Base-by-base conservation (phyloP, 2,113 vertebrate species). In the Copsychus sechellarum region DNA sequence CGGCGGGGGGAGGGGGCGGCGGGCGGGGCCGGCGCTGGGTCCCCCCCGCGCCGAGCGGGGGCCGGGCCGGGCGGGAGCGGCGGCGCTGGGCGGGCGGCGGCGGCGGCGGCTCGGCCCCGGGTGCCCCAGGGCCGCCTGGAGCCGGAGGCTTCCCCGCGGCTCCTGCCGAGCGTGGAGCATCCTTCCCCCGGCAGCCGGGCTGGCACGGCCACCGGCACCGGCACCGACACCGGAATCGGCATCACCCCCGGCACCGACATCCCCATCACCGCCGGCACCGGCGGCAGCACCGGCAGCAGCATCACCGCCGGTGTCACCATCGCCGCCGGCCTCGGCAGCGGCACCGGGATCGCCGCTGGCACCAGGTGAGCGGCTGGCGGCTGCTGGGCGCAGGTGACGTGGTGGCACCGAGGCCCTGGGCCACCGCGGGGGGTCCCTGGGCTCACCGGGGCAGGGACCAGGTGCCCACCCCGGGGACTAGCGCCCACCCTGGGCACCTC, bases 251-350 rank as follows among this genome's bases (percentile, higher is more conserved):
- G 72, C 8, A 34, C 24, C 48, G 47, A 12, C 22, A 2, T 23
- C 42, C 1, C 5, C 62, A 36, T 7, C 62, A 5, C 2, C 40
- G 0, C 17, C 78, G n/a, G 21, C 78, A n/a, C 9, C 22, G 3
- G 6, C 47, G 12, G 4, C 47, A 3, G 1, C 29, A 11, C 3
- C 36, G 0, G 2, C 48, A 26, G 1, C 34, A 1, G 3, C 62
- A 38, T 8, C 62, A 4, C 2, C 42, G 0, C 17, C 78, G 43
- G 21, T 51, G 65, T 19, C 54, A 50, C 65, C 54, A 0, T 9
- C 79, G 28, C 24, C 78, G 28, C 9, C 23, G 3, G 7, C 47
- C 9, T 3, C 47, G 3, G 1, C 31, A 11, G 3, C n/a, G 78
- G 25, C 23, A 1, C 8, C 33, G 28, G 22, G 7, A 8, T 2